Percentiles rank a stretch among this genome's conserved stretches.
Evolutionary conservation across 2,888 invertebrate species (phyloP).

Genomic region (Eilema depressum): DNA sequence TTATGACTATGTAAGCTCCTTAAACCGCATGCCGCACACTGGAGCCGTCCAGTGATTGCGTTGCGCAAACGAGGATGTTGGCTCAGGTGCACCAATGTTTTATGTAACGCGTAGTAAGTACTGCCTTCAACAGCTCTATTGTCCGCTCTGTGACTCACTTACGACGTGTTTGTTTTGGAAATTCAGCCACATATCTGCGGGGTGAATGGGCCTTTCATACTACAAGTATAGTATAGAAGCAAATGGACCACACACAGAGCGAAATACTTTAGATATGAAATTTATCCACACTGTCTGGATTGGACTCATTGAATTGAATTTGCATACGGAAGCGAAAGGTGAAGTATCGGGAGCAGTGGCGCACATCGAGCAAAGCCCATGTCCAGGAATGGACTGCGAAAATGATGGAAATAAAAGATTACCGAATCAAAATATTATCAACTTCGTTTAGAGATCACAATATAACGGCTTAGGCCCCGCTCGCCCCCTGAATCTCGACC

Average conservation of each 20-base stretch:
- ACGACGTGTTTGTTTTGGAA: conserved; percentile 46
- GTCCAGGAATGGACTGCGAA: too few species aligned
- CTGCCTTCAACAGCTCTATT: conserved; percentile 42
- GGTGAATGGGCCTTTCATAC: conserved; percentile 8
- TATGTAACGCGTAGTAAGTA: conserved; percentile 57
- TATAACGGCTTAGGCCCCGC: too few species aligned
- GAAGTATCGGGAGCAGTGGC: too few species aligned
- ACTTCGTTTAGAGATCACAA: neutral
- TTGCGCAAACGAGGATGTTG: conserved; percentile 77
- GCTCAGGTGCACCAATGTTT: conserved; percentile 67
- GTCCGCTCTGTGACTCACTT: conserved; percentile 45
- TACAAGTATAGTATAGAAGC: neutral
- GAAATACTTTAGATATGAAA: neutral
- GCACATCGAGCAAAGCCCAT: too few species aligned
- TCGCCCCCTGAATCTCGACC: too few species aligned
- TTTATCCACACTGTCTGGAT: too few species aligned
- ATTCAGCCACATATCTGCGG: conserved; percentile 28
- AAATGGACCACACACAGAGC: neutral
- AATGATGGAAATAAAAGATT: too few species aligned
- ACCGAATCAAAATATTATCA: neutral
- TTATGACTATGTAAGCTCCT: neutral
- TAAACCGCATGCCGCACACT: neutral
- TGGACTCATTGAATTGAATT: too few species aligned
- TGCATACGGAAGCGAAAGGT: too few species aligned
- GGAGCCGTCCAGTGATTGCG: conserved; percentile 57